These are phyloP conservation scores for Malurus splendens DNA, from an alignment of 2,797 vertebrate species.

Conservation along the genomic window DNA sequence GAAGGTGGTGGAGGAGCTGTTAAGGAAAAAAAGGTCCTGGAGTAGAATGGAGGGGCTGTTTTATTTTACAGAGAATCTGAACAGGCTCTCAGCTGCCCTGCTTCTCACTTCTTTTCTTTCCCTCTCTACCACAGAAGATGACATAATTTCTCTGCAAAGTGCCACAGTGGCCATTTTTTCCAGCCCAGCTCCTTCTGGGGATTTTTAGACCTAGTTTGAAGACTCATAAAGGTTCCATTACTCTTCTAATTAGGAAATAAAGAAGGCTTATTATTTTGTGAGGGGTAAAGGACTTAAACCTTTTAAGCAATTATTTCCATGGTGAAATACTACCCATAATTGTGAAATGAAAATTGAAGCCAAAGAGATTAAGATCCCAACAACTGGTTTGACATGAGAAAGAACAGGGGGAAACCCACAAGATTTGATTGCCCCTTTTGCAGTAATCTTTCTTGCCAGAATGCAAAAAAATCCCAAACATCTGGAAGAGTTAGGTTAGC, in stretches of 20 bases:
- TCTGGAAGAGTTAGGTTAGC: neutral
- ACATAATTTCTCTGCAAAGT: neutral
- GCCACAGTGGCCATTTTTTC: neutral
- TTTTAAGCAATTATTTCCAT: conserved; percentile 17
- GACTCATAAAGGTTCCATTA: conserved; percentile 2
- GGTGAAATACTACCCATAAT: neutral
- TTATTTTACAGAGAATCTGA: neutral
- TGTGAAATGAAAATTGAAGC: neutral
- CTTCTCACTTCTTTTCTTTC: neutral
- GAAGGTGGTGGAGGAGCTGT: neutral
- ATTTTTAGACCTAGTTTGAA: neutral
- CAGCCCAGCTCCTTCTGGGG: neutral
- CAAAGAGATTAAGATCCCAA: neutral
- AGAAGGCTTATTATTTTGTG: neutral
- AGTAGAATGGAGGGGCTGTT: neutral
- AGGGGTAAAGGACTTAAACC: neutral
- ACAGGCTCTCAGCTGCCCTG: neutral
- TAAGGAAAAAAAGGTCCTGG: neutral
- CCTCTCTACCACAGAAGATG: neutral
- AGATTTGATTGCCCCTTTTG: neutral
- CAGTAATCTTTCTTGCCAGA: neutral
- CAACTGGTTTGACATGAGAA: neutral
- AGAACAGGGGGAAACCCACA: neutral
- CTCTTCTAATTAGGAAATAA: conserved; percentile 34
- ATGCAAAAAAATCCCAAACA: neutral